Base-by-base conservation (phyloP, 2,113 vertebrate genomes). In the Orthonyx spaldingii region DNA sequence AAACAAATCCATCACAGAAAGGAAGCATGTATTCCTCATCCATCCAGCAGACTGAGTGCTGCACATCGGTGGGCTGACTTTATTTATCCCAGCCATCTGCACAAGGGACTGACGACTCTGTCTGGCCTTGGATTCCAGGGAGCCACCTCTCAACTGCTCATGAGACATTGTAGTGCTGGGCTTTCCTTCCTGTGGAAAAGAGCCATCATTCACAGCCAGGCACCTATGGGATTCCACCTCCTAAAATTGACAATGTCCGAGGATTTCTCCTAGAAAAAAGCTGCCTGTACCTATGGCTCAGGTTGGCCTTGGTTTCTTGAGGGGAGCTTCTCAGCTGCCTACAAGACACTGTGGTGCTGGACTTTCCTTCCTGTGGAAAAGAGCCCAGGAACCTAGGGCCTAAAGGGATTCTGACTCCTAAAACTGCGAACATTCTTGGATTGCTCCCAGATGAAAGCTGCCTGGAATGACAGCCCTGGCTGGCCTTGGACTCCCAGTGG, bases 261-360 rank as follows among this genome's bases (percentile, higher is more conserved):
- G n/a, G 42, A 57, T 57, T 68, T 27, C 22, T 57, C n/a, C 11
- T 22, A 47, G 27, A 13, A 8, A 13, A 57, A 57, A 49, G 14
- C 22, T 57, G 22, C 28, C 22, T 47, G n/a, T 21, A 27, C 10
- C 1, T 1, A 22, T 0, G 1, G 42, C 22, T 39, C 0, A 0
- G 8, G 10, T 13, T 47, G n/a, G 35, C 35, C 53, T 49, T n/a
- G 35, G 23, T n/a, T 82, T 69, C 27, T 21, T 69, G 35, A 41
- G 30, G 16, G 27, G 6, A 1, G 2, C 16, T 26, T 55, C 50
- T 80, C 33, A 32, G 3, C 16, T 37, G n/a, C 10, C n/a, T 21
- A 8, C 0, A 4, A 23, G 52, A 37, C 41, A 16, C 17, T 66
- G 61, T 24, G 20, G 7, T 37, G 3, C 26, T 44, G 60, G 32